Percentiles rank a stretch among this genome's conserved stretches.
phyloP scores from a whole-genome alignment of 2,888 invertebrate genomes.

The Nipponacmea schrenckii region DNA sequence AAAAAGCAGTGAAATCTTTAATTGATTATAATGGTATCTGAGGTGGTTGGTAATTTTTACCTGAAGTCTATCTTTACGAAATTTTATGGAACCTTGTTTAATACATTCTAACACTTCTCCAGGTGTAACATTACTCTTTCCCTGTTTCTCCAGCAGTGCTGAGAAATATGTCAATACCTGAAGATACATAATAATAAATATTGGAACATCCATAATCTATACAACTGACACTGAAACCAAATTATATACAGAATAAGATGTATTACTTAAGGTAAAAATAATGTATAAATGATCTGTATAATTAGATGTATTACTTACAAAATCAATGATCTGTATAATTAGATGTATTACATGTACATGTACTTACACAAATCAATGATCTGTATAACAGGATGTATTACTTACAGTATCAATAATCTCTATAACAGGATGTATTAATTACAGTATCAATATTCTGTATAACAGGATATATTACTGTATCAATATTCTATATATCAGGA shows the following conservation, averaged over 20 bases:
- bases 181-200: slow-evolving; percentile 11
- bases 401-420: background rate
- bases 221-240: background rate
- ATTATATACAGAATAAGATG: too few species aligned
- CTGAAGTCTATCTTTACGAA: slow-evolving; percentile 92
- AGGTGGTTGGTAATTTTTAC: slow-evolving; percentile 72
- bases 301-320: too few species aligned
- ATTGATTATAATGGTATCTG: too few species aligned
- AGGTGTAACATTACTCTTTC: slow-evolving; percentile 80
- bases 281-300: background rate
- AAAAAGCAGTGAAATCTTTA: too few species aligned
- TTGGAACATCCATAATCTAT: background rate
- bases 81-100: slow-evolving; percentile 89
- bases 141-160: slow-evolving; percentile 71
- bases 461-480: too few species aligned
- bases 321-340: too few species aligned
- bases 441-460: too few species aligned
- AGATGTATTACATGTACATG: too few species aligned
- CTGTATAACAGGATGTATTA: too few species aligned
- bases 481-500: too few species aligned
- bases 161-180: slow-evolving; percentile 80
- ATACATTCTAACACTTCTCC: slow-evolving; percentile 88
- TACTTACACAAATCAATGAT: too few species aligned
- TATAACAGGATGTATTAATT: background rate
- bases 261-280: too few species aligned